Evolutionary conservation across 2,888 invertebrate species (phyloP), one percentile per base, ranked within the genome.

Genomic region (Autographa pulchrina): DNA sequence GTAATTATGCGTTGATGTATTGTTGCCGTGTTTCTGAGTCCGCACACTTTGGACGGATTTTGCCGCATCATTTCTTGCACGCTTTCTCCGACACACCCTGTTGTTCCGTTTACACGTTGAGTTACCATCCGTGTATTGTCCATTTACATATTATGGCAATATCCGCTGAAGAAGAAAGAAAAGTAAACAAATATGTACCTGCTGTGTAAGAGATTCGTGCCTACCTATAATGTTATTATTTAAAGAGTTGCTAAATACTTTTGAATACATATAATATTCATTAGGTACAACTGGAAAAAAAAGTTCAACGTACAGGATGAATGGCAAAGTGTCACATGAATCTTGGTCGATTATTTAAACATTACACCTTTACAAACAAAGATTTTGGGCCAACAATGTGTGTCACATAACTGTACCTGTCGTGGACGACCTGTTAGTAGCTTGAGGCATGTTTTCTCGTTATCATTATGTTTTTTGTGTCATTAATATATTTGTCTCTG

Each of bases 401-500:
- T 92, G 93, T 88, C 93, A 82, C 60, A 68, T 93, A 94, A 92
- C 94, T 85, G 94, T 93, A 82, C 70, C 83, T 85, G 88, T 92
- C 88, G 93, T 93, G 91, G 87, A 86, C 88, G 90, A 93, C 91
- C 88, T 90, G 89, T 91, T 89, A 85, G 81, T 81, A 69, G 68
- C 80, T 70, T 68, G 74, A 65, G 75, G 59, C 65, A 32, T 69
- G 74, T 58, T 72, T 80, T 74, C 78, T 73, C 82, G 78, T 75
- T 5, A 56, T 18, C 25, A 72, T 76, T 63, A 71, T 68, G 61
- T 65, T 58, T 81, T 61, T 73, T 65, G n/a, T n/a, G n/a, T 48
- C n/a, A 48, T 48, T 48, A 38, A 11, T 11, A 38, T 11, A 11
- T 11, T 38, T 38, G 8, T 38, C 35, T 35, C 35, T 4, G 5